Evolutionary conservation across 2,113 vertebrate species (phyloP).

Genomic region (Pao palembangensis): DNA sequence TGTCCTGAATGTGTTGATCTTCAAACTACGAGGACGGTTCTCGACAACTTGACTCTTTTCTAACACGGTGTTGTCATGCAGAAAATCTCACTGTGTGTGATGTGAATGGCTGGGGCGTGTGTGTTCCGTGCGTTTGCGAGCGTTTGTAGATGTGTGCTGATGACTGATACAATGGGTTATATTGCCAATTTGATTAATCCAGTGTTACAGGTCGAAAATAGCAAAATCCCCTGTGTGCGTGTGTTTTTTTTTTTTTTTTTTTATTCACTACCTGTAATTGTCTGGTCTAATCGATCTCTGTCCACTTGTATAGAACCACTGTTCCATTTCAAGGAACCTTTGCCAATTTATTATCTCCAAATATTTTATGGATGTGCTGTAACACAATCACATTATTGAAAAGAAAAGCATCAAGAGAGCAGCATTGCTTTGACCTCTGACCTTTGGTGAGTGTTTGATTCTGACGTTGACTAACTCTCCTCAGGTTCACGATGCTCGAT

Average conservation of each 20-base stretch:
- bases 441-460: conserved; percentile 30
- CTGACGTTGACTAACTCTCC: conserved; percentile 33
- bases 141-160: conserved; percentile 15
- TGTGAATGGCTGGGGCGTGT: conserved; percentile 33
- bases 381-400: conserved; percentile 10
- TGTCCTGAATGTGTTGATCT: conserved; percentile 44
- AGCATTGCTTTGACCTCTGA: conserved; percentile 24
- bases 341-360: conserved; percentile 44
- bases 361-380: conserved; percentile 26
- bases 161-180: conserved; percentile 50
- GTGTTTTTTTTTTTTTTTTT: background rate
- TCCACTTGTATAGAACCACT: conserved; percentile 43
- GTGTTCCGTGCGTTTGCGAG: background rate
- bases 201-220: conserved; percentile 50
- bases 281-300: conserved; percentile 19
- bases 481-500: conserved; percentile 45
- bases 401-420: conserved; percentile 18
- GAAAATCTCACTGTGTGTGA: conserved; percentile 41
- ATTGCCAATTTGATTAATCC: conserved; percentile 57
- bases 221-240: conserved; percentile 20
- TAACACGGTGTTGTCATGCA: conserved; percentile 55
- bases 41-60: conserved; percentile 50
- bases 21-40: conserved; percentile 21
- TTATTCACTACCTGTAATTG: conserved; percentile 43
- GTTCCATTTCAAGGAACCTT: conserved; percentile 36